These are phyloP conservation scores for Takifugu flavidus DNA, from an alignment of 2,113 vertebrate species.

Conservation along the genomic window DNA sequence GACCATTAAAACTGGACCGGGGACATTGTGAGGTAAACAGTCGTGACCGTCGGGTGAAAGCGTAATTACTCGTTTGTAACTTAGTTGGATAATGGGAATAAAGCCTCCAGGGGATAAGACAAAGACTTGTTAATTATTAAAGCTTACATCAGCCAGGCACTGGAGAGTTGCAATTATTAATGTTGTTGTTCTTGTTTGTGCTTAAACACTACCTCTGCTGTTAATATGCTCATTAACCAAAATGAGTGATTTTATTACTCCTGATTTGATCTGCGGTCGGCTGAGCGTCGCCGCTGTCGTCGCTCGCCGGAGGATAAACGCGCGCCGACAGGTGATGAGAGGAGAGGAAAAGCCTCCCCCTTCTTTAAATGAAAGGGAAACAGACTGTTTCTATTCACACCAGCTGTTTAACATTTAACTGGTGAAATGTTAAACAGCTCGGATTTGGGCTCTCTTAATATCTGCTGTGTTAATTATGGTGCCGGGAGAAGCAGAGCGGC, in stretches of 20 bases:
- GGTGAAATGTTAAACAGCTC: too few species aligned
- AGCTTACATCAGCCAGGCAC: constrained; percentile 81
- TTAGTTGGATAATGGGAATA: constrained; percentile 78
- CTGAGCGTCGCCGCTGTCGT: constrained; percentile 68
- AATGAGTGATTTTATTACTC: constrained; percentile 82
- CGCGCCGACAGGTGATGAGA: constrained; percentile 43
- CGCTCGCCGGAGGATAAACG: constrained; percentile 59
- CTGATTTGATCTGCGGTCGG: constrained; percentile 80
- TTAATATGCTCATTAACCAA: constrained; percentile 83
- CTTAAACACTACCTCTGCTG: constrained; percentile 80
- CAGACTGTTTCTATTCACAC: not conserved
- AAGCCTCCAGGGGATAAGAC: constrained; percentile 76
- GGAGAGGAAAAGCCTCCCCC: not conserved
- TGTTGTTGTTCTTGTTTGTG: constrained; percentile 82
- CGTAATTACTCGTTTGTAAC: constrained; percentile 80
- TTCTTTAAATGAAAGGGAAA: constrained; percentile 32
- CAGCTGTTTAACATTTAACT: too few species aligned
- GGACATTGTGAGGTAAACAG: constrained; percentile 63
- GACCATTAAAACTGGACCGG: constrained; percentile 62
- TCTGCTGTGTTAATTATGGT: constrained; percentile 69
- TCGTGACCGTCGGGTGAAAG: constrained; percentile 77
- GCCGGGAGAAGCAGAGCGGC: too few species aligned
- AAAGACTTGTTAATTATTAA: constrained; percentile 84
- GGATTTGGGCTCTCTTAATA: constrained; percentile 41
- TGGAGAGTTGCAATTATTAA: constrained; percentile 81